Percentiles rank a stretch among this genome's conserved stretches.
Conservation (phyloP, 2,888 invertebrate species). For the Euphydryas editha region DNA sequence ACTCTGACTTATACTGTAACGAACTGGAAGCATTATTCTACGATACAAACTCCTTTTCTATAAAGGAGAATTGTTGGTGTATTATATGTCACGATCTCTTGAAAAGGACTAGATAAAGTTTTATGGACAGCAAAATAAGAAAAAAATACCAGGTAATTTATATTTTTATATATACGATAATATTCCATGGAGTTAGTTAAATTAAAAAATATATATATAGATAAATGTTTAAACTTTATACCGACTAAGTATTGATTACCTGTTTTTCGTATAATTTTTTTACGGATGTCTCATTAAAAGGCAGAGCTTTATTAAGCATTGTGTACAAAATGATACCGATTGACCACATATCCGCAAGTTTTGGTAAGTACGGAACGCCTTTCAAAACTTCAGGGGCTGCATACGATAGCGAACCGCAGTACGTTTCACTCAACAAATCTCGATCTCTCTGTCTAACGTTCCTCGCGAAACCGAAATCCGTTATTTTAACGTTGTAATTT, state of each 20-base stretch:
- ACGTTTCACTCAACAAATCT: slow-evolving; percentile 88
- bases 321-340: slow-evolving; percentile 91
- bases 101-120: no score
- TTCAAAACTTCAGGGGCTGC: slow-evolving; percentile 90
- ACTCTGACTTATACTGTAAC: no score
- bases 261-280: slow-evolving; percentile 86
- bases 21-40: no score
- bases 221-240: not conserved
- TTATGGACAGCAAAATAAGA: no score
- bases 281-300: slow-evolving; percentile 91
- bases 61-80: no score
- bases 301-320: slow-evolving; percentile 92
- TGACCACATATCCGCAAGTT: slow-evolving; percentile 91
- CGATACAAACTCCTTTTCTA: no score
- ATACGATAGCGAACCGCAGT: slow-evolving; percentile 94
- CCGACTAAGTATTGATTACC: slow-evolving; percentile 47
- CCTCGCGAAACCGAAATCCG: slow-evolving; percentile 92
- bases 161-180: no score
- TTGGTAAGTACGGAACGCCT: slow-evolving; percentile 88
- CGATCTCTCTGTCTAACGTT: slow-evolving; percentile 63
- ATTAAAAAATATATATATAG: not conserved
- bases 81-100: no score
- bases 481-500: slow-evolving; percentile 90
- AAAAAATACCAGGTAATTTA: no score
- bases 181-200: no score